Percentiles rank a stretch among this genome's conserved stretches.
Evolutionary conservation across 2,888 invertebrate species (phyloP).

Genomic region (Belgica antarctica): DNA sequence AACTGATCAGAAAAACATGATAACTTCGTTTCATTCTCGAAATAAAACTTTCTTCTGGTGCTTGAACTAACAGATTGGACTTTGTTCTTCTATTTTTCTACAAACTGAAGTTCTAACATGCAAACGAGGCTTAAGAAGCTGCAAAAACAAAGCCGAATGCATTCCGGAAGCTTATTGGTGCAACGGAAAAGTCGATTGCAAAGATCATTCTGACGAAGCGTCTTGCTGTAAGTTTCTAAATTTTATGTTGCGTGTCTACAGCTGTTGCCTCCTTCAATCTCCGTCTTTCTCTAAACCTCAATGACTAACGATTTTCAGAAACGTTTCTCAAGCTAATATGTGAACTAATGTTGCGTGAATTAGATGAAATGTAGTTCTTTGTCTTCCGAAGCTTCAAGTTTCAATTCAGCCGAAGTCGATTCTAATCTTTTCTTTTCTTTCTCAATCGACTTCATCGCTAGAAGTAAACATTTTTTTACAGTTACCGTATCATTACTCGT

Average conservation of each 20-base stretch:
- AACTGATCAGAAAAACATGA: conserved; percentile 16
- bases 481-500: conserved; percentile 14
- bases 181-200: conserved; percentile 67
- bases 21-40: no score
- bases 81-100: not conserved
- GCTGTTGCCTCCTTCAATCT: not conserved
- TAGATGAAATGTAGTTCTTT: conserved; percentile 11
- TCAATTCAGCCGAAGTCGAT: not conserved
- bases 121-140: not conserved
- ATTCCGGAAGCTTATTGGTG: conserved; percentile 61
- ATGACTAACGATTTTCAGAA: conserved; percentile 24
- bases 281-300: conserved; percentile 8
- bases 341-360: not conserved
- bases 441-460: conserved; percentile 3
- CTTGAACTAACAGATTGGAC: not conserved
- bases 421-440: not conserved
- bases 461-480: not conserved
- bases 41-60: not conserved
- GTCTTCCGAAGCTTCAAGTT: not conserved
- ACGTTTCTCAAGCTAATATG: not conserved
- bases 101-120: not conserved
- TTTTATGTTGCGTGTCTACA: not conserved
- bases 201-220: conserved; percentile 73
- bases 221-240: conserved; percentile 70
- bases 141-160: conserved; percentile 56